These are phyloP conservation scores for Halichoerus grypus DNA, from an alignment of 2,113 vertebrate species.

Conservation along the genomic window DNA sequence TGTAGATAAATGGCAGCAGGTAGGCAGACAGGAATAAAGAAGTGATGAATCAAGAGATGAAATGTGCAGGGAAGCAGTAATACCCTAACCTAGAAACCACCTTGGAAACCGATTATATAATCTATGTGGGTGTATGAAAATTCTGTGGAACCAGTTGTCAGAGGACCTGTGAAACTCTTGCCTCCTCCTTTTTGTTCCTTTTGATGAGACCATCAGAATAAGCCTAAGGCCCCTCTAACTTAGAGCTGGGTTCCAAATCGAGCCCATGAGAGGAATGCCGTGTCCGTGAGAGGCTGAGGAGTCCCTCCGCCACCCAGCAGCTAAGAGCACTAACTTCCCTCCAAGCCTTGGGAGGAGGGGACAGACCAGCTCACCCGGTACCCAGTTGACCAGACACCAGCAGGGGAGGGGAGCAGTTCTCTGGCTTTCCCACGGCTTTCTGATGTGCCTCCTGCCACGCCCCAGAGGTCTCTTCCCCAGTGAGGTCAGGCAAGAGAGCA, in stretches of 20 bases:
- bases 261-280: neutral
- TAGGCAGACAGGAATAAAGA: neutral
- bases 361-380: neutral
- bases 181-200: neutral
- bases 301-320: neutral
- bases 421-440: neutral
- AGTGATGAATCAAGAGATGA: neutral
- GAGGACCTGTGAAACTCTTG: neutral
- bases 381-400: neutral
- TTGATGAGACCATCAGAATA: neutral
- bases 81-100: neutral
- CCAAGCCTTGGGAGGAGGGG: neutral
- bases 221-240: neutral
- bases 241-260: neutral
- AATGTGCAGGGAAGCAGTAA: neutral
- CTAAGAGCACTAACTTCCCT: neutral
- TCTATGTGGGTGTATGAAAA: neutral
- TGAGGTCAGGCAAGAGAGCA: neutral
- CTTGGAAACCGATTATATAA: neutral
- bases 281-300: neutral
- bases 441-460: neutral
- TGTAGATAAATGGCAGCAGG: neutral
- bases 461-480: neutral
- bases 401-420: neutral
- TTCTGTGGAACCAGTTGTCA: neutral